These are phyloP conservation scores for Anoncus sp. DNA, from an alignment of 2,888 invertebrate genomes.

Conservation along the genomic window DNA sequence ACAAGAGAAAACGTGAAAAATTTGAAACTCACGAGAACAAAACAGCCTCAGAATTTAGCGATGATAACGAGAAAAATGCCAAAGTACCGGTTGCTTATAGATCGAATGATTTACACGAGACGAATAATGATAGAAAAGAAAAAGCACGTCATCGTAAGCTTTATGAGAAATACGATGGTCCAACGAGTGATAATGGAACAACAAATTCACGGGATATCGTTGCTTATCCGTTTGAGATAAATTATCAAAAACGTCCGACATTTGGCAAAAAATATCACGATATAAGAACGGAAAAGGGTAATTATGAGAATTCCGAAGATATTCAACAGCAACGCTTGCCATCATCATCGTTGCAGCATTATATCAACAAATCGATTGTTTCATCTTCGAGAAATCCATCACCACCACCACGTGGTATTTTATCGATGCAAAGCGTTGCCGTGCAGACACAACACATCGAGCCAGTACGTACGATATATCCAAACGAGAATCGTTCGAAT, in stretches of 20 bases:
- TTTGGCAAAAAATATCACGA: slow-evolving; percentile 45
- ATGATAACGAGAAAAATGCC: slow-evolving; percentile 11
- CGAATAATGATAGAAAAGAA: slow-evolving; percentile 31
- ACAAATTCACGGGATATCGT: slow-evolving; percentile 41
- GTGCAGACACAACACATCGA: slow-evolving; percentile 60
- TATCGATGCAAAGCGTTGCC: slow-evolving; percentile 60
- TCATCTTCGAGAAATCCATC: slow-evolving; percentile 41
- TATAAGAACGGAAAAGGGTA: slow-evolving; percentile 41
- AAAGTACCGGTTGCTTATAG: slow-evolving; percentile 45
- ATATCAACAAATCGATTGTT: slow-evolving; percentile 47
- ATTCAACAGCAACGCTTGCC: slow-evolving; percentile 6
- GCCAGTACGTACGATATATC: slow-evolving; percentile 1
- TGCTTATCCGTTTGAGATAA: slow-evolving; percentile 58
- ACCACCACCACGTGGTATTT: slow-evolving; percentile 36
- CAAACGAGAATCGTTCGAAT: slow-evolving; percentile 23
- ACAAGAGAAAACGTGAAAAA: slow-evolving; percentile 15
- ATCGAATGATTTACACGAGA: slow-evolving; percentile 11
- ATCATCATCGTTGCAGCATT: slow-evolving; percentile 24
- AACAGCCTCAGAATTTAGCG: neutral
- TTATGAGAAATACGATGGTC: slow-evolving; percentile 47
- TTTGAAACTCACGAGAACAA: slow-evolving; percentile 10
- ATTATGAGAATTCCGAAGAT: slow-evolving; percentile 48
- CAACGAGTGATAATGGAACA: neutral
- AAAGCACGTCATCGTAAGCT: slow-evolving; percentile 45
- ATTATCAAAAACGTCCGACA: slow-evolving; percentile 55